A percentile compares a stretch with the other conserved stretches of the same genome.
Evolutionary conservation across 2,113 vertebrate genomes (phyloP).

Genomic region (Piliocolobus tephrosceles): DNA sequence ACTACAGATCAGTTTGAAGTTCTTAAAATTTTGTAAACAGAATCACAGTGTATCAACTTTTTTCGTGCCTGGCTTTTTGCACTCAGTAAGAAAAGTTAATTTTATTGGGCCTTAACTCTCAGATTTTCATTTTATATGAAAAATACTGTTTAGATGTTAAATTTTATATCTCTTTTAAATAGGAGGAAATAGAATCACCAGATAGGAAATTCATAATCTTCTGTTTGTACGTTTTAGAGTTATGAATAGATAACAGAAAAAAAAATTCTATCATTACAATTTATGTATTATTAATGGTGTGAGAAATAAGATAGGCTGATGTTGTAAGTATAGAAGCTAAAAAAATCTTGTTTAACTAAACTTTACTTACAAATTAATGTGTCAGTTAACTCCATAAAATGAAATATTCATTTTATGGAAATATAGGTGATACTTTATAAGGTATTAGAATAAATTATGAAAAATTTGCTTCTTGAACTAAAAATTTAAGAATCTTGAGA

Average conservation of each 20-base stretch:
- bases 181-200: not conserved
- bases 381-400: not conserved
- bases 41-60: not conserved
- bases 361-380: not conserved
- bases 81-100: not conserved
- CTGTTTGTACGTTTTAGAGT: not conserved
- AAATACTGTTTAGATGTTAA: not conserved
- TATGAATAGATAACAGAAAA: not conserved
- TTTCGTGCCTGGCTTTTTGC: not conserved
- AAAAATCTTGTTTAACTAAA: not conserved
- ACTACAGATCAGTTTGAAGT: not conserved
- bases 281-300: not conserved
- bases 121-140: not conserved
- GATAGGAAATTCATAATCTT: not conserved
- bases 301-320: not conserved
- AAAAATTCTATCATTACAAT: not conserved
- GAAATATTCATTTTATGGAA: not conserved
- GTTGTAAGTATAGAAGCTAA: not conserved
- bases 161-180: not conserved
- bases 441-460: not conserved
- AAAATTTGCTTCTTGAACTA: not conserved
- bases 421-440: not conserved
- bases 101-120: not conserved
- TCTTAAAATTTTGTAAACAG: not conserved
- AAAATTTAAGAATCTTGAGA: not conserved